Evolutionary conservation across 2,888 invertebrate species (phyloP), one percentile per base, ranked within the genome.

Genomic region (Cataglyphis livida): DNA sequence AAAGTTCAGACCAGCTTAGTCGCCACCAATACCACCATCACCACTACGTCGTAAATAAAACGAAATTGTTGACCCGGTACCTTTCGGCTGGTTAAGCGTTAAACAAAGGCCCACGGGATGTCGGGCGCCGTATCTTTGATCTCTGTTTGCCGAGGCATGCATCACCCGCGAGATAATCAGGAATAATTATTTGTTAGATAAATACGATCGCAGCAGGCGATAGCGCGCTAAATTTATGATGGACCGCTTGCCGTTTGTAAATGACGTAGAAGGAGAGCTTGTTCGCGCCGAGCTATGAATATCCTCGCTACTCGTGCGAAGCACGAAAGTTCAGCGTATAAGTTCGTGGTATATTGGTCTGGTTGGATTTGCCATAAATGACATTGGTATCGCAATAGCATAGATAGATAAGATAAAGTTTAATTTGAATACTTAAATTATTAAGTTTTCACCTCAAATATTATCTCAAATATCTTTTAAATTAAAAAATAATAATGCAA

Each of bases 141-240:
- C 93, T 93, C 88, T 91, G 93, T 92, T 93, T 90, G 92, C 91
- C 90, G 89, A 92, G 90, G 90, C 91, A 92, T 92, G 91, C 91
- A 93, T 93, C 92, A 92, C 85, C 81, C 85, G 78, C 87, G 82
- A 91, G 93, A 93, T 93, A 92, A 93, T 93, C 93, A 90, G 89
- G 91, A 93, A 94, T 94, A 93, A 94, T 94, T 93, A 94, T 93
- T 93, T 91, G 92, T 93, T 93, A 93, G 93, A 94, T 94, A 93
- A 94, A 93, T 92, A 92, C 90, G 93, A 93, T 93, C 91, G 90
- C 86, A 88, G 86, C 81, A 87, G 89, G 87, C 89, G 93, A 93
- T 93, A 93, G 90, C 86, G 85, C 81, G 88, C 84, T 85, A 85
- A 90, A 93, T 93, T 93, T 92, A 93, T 91, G 91, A 88, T 84